Base-by-base conservation (phyloP, 2,888 invertebrate genomes). In the Oxycera nigricornis region DNA sequence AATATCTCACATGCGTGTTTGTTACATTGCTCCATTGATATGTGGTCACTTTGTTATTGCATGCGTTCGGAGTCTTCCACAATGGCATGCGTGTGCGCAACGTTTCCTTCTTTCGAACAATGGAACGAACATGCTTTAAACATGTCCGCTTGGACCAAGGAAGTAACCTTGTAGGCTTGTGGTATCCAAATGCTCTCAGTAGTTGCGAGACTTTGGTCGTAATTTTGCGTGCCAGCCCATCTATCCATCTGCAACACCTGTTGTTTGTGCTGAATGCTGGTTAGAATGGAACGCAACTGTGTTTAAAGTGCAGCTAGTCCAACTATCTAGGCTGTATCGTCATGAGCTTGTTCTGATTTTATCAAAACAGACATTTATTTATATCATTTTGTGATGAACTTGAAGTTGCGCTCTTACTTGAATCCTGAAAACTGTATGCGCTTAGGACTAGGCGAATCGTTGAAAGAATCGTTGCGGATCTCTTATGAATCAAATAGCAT, bases 331-430 rank as follows among this genome's bases (percentile, higher is more conserved):
- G 24, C 70, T 75, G n/a, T n/a, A 41, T 70, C 55, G n/a, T 50
- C 57, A 72, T 30, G 72, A 72, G 30, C 57, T 67, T 50, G 50
- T 59, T 62, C 72, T 31, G 75, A 75, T 75, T 75, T 75, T 75
- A 73, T 73, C 73, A 72, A 61, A 72, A 52, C 52, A 28, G 70
- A 74, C 73, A 75, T 75, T 75, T 75, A 75, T 73, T 75, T 75
- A 75, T 75, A 73, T 75, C 68, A 57, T 73, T 67, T 46, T 39
- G 72, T 75, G 75, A 75, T 75, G 75, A 70, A 75, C 73, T 70
- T 70, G 68, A 70, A 73, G 70, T 72, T 73, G 70, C n/a, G 7
- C 9, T 26, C 35, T 50, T 31, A 14, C 28, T 46, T 50, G 26
- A n/a, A n/a, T n/a, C n/a, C 7, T 26, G 26, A n/a, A 35, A 6